Conservation (phyloP, 2,113 vertebrate species). For the Erpornis zantholeuca region DNA sequence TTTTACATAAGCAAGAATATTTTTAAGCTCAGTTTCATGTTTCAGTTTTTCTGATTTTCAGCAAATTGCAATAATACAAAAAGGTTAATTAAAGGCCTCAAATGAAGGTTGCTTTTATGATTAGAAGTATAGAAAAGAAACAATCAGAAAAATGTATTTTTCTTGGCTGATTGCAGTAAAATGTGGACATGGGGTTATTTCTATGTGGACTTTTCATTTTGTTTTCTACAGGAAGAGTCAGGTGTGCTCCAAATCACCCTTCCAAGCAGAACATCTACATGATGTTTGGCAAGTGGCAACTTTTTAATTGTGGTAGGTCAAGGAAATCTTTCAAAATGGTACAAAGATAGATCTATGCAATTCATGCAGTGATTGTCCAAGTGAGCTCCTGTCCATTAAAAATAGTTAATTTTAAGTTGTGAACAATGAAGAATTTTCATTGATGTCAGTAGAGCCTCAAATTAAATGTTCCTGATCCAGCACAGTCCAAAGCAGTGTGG, state of each 20-base stretch:
- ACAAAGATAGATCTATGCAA: background rate
- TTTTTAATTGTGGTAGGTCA: background rate
- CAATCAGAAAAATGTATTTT: no score
- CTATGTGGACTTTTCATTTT: background rate
- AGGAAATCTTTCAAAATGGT: background rate
- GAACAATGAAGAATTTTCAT: background rate
- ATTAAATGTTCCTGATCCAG: background rate
- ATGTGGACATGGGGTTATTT: background rate
- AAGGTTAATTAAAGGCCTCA: slow-evolving; percentile 24
- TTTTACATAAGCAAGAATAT: background rate
- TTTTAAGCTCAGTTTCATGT: background rate
- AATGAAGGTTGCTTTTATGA: background rate
- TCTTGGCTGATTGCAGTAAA: background rate
- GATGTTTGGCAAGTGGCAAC: background rate
- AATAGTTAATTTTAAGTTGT: background rate
- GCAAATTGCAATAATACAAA: background rate
- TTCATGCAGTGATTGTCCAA: background rate
- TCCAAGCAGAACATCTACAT: background rate
- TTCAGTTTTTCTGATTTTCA: background rate
- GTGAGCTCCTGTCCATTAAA: background rate
- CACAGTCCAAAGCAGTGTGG: background rate
- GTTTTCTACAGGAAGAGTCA: background rate
- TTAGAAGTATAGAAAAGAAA: background rate
- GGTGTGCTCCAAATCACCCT: background rate
- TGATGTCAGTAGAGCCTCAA: background rate